A percentile compares a stretch with the other conserved stretches of the same genome.
These are phyloP conservation scores for Beaufortia kweichowensis DNA, from an alignment of 2,113 vertebrate species.

Conservation along the genomic window DNA sequence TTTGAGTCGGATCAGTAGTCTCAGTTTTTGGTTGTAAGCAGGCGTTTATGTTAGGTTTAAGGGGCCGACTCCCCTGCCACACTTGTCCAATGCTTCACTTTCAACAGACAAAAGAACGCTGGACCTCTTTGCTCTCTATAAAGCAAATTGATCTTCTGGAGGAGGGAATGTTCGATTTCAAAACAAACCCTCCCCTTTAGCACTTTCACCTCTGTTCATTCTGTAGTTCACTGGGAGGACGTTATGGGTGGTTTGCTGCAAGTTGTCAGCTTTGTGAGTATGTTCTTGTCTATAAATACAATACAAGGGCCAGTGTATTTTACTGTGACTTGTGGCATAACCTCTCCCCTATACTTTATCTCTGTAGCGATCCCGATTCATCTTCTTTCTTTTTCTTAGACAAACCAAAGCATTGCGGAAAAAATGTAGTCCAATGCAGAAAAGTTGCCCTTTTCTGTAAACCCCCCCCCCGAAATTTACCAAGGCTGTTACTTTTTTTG, in stretches of 20 bases:
- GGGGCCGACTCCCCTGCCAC: conserved; percentile 1
- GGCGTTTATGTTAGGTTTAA: neutral
- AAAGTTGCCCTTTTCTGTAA: neutral
- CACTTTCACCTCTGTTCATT: conserved; percentile 32
- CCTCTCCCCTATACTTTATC: neutral
- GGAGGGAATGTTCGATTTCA: conserved; percentile 16
- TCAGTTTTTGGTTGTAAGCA: conserved; percentile 6
- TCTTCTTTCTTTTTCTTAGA: conserved; percentile 3
- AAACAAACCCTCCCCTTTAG: conserved; percentile 33
- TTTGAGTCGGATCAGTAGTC: conserved; percentile 29
- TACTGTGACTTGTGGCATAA: conserved; percentile 24
- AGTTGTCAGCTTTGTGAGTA: conserved; percentile 15
- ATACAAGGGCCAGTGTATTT: conserved; percentile 6
- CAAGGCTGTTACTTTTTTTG: neutral
- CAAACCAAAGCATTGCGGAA: conserved; percentile 10
- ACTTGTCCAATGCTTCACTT: conserved; percentile 18
- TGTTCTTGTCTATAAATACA: neutral
- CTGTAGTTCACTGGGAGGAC: conserved; percentile 16
- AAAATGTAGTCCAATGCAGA: neutral
- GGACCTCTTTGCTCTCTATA: conserved; percentile 7
- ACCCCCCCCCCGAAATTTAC: too few relatives aligned
- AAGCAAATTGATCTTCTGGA: conserved; percentile 31
- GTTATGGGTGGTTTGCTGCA: conserved; percentile 20
- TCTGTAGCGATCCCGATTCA: neutral
- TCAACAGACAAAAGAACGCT: conserved; percentile 14